Conservation (phyloP, 2,113 vertebrate genomes). For the Limanda limanda region DNA sequence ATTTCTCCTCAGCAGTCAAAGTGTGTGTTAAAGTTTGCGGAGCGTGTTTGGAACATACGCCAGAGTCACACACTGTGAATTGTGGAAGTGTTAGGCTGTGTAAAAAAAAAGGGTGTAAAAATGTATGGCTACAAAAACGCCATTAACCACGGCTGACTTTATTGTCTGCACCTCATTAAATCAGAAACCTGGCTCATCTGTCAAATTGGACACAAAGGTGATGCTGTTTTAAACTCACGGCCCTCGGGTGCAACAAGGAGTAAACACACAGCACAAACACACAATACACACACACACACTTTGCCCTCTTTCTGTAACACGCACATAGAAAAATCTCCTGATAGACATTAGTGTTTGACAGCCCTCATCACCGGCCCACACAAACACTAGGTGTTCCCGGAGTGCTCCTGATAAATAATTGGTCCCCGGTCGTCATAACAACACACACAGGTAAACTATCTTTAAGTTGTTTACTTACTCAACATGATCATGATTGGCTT, state of each 20-base stretch:
- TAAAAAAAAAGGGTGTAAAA: conserved; percentile 28
- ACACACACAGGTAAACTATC: conserved; percentile 52
- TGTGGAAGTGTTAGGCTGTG: conserved; percentile 22
- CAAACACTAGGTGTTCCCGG: conserved; percentile 53
- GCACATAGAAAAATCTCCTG: conserved; percentile 9
- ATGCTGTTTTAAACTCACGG: conserved; percentile 6
- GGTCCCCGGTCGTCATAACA: conserved; percentile 22
- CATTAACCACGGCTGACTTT: conserved; percentile 34
- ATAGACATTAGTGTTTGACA: conserved; percentile 21
- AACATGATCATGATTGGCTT: conserved; percentile 35
- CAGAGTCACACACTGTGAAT: conserved; percentile 42
- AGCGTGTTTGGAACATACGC: conserved; percentile 19
- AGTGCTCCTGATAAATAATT: conserved; percentile 44
- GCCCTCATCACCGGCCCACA: conserved; percentile 44
- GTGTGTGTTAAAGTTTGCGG: conserved; percentile 22
- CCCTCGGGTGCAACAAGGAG: conserved; percentile 3
- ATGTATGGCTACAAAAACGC: conserved; percentile 41
- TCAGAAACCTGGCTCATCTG: conserved; percentile 19
- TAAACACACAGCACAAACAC: neutral
- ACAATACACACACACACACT: conserved; percentile 14
- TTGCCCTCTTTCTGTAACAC: neutral
- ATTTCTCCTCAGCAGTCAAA: conserved; percentile 9
- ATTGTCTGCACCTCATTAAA: conserved; percentile 23
- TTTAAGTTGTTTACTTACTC: conserved; percentile 62
- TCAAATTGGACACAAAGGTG: conserved; percentile 31